Percentiles rank a stretch among this genome's conserved stretches.
Conservation (phyloP, 92 coral and sea anemone genomes). For the Siderastrea siderea region DNA sequence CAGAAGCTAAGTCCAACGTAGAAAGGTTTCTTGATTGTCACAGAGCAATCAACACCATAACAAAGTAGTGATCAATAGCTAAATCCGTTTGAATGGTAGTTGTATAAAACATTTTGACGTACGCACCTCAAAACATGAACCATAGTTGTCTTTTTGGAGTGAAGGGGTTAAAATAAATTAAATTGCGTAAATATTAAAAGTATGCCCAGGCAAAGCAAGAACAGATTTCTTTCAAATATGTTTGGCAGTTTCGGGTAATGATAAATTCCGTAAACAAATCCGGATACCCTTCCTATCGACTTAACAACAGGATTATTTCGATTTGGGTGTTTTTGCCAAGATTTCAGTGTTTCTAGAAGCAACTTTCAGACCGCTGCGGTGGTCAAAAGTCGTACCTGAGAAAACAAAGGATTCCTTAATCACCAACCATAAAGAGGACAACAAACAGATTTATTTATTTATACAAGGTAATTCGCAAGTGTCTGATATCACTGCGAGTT, state of each 20-base stretch:
- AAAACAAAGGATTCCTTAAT: constrained; percentile 34
- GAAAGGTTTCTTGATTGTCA: too few species aligned
- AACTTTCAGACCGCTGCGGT: background rate
- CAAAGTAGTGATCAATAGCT: background rate
- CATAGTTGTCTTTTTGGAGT: background rate
- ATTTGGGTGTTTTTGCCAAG: constrained; percentile 17
- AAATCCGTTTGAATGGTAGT: background rate
- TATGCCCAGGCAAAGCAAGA: background rate
- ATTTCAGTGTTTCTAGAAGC: background rate
- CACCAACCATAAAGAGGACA: constrained; percentile 17
- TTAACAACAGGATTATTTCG: background rate
- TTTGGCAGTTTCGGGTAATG: background rate
- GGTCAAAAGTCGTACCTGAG: background rate
- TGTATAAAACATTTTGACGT: background rate
- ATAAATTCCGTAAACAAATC: background rate
- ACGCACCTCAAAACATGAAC: background rate
- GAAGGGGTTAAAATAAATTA: background rate
- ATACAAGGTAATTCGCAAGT: background rate
- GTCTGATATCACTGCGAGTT: background rate
- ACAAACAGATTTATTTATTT: constrained; percentile 33
- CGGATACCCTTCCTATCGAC: constrained; percentile 20
- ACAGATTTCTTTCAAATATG: background rate
- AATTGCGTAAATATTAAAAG: background rate
- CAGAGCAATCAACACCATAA: background rate
- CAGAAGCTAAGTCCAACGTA: background rate